Conservation (phyloP, 1,140 invertebrate genomes). For the Papilio glaucus region DNA sequence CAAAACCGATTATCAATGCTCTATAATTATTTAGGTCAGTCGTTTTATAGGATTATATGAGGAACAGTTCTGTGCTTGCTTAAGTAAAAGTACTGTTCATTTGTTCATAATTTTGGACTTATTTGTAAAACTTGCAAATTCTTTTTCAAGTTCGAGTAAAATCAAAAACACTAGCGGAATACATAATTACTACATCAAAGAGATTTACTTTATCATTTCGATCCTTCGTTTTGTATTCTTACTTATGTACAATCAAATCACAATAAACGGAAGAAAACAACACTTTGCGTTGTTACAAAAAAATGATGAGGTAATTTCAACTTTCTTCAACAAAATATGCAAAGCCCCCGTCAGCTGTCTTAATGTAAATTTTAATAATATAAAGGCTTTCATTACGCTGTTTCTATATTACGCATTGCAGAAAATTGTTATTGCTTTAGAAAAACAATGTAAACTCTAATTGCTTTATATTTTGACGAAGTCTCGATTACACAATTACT, state of each 20-base stretch:
- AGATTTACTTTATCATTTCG: no score
- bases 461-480: constrained; percentile 1
- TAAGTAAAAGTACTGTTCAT: no score
- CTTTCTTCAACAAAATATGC: neutral
- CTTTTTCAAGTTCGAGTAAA: no score
- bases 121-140: neutral
- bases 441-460: neutral
- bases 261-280: no score
- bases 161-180: no score
- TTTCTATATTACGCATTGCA: constrained; percentile 1
- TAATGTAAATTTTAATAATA: constrained; percentile 14
- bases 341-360: neutral
- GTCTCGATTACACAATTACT: neutral
- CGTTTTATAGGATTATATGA: constrained; percentile 8
- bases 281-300: no score
- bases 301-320: neutral
- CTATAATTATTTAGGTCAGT: neutral
- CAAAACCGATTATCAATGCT: neutral
- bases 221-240: no score
- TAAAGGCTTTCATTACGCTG: neutral
- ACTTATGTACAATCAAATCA: neutral
- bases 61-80: neutral
- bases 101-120: no score
- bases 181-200: no score
- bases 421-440: neutral